A percentile compares a stretch with the other conserved stretches of the same genome.
phyloP scores from a whole-genome alignment of 2,888 invertebrate genomes.

The Pimpla rufipes region DNA sequence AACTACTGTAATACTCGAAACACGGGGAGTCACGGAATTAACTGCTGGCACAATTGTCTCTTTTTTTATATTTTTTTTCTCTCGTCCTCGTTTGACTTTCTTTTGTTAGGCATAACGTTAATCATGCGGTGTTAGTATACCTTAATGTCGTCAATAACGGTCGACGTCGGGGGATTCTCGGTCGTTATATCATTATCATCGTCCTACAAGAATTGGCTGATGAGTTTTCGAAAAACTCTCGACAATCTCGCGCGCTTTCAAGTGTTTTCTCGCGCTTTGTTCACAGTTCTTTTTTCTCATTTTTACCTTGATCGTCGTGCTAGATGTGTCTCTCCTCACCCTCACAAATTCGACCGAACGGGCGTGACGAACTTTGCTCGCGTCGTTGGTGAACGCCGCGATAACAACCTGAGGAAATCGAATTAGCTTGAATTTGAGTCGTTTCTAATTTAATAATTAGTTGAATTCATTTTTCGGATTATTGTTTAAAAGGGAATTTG shows the following conservation, averaged over 20 bases:
- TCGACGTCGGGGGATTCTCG: slow-evolving; percentile 52
- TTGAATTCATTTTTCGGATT: no score
- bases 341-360: slow-evolving; percentile 73
- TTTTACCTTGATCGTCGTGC: slow-evolving; percentile 36
- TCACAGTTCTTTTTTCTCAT: slow-evolving; percentile 4
- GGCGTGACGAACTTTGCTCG: slow-evolving; percentile 86
- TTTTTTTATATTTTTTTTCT: slow-evolving; percentile 53
- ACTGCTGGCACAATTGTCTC: not conserved
- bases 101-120: slow-evolving; percentile 47
- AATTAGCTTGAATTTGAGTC: not conserved
- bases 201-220: slow-evolving; percentile 74
- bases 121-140: slow-evolving; percentile 71
- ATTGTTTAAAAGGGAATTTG: not conserved
- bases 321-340: slow-evolving; percentile 69
- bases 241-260: not conserved
- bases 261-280: no score
- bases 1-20: slow-evolving; percentile 66
- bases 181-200: slow-evolving; percentile 73
- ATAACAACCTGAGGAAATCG: slow-evolving; percentile 86
- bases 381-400: slow-evolving; percentile 89
- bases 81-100: slow-evolving; percentile 17
- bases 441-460: no score
- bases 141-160: slow-evolving; percentile 68
- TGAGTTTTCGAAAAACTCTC: not conserved
- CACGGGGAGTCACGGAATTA: slow-evolving; percentile 58